Conservation (phyloP, 2,888 invertebrate species). For the Cataglyphis rosenhaueri region DNA sequence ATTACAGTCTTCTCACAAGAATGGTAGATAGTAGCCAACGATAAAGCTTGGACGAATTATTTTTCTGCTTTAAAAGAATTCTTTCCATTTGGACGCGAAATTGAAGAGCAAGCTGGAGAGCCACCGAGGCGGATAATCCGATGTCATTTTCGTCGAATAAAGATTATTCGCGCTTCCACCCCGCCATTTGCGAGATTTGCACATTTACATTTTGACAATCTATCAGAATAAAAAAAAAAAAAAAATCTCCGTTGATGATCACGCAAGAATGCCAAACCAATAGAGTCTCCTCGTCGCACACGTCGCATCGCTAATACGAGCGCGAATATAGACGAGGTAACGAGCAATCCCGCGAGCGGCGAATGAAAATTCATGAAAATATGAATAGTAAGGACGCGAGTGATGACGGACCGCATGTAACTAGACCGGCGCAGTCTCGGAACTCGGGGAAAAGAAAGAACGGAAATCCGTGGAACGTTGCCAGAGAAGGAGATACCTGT, state of each 20-base stretch:
- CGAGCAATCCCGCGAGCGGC: slow-evolving; percentile 75
- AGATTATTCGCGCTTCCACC: slow-evolving; percentile 42
- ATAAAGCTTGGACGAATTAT: slow-evolving; percentile 1
- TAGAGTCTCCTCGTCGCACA: slow-evolving; percentile 5
- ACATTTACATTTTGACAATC: slow-evolving; percentile 54
- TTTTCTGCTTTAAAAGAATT: slow-evolving; percentile 36
- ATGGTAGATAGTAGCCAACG: background rate
- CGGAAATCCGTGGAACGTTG: slow-evolving; percentile 30
- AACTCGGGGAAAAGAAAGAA: slow-evolving; percentile 5
- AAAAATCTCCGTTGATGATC: slow-evolving; percentile 2
- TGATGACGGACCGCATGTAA: background rate
- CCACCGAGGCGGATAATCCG: slow-evolving; percentile 37
- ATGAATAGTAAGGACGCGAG: slow-evolving; percentile 80
- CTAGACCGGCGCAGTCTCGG: slow-evolving; percentile 1
- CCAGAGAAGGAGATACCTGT: slow-evolving; percentile 34
- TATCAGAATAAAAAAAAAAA: slow-evolving; percentile 11
- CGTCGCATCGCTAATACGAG: slow-evolving; percentile 21
- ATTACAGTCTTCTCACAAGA: background rate
- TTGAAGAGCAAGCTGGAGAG: slow-evolving; percentile 31
- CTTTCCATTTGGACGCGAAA: slow-evolving; percentile 10
- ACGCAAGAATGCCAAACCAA: slow-evolving; percentile 22
- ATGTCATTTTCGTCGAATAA: slow-evolving; percentile 51
- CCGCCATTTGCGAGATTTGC: slow-evolving; percentile 23
- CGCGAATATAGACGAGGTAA: slow-evolving; percentile 65
- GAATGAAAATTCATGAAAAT: slow-evolving; percentile 83